These are phyloP conservation scores for Alfaro cultratus DNA, from an alignment of 2,797 vertebrate species.

Conservation along the genomic window DNA sequence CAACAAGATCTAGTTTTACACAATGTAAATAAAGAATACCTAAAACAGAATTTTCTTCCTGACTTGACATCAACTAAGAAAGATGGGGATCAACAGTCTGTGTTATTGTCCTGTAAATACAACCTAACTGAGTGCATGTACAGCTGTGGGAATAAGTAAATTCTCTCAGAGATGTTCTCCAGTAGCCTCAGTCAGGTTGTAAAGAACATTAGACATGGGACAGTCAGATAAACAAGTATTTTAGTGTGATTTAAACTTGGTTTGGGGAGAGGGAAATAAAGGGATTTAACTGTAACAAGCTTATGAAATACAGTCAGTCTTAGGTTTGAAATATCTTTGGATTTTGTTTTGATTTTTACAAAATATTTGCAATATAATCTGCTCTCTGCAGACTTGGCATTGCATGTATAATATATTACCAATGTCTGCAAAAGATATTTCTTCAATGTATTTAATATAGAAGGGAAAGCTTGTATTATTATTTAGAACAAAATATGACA, in stretches of 20 bases:
- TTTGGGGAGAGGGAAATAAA: slow-evolving; percentile 18
- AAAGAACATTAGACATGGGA: slow-evolving; percentile 62
- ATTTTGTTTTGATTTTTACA: slow-evolving; percentile 1
- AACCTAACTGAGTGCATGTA: slow-evolving; percentile 32
- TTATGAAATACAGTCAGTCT: slow-evolving; percentile 40
- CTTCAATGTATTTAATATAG: not conserved
- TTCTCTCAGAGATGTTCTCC: slow-evolving; percentile 39
- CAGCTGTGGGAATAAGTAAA: slow-evolving; percentile 47
- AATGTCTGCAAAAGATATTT: not conserved
- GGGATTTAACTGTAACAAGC: slow-evolving; percentile 39
- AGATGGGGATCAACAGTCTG: slow-evolving; percentile 85
- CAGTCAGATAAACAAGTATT: slow-evolving; percentile 34
- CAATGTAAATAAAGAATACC: slow-evolving; percentile 13
- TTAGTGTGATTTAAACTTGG: slow-evolving; percentile 42
- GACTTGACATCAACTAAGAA: slow-evolving; percentile 54
- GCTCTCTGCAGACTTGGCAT: not conserved
- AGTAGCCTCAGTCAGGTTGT: slow-evolving; percentile 29
- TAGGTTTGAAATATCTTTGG: slow-evolving; percentile 37
- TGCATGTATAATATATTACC: not conserved
- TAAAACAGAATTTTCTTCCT: not conserved
- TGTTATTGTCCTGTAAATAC: slow-evolving; percentile 83
- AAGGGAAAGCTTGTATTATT: not conserved
- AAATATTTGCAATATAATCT: slow-evolving; percentile 4
- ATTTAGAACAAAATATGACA: slow-evolving; percentile 48
- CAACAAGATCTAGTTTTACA: not conserved